Percentiles rank a stretch among this genome's conserved stretches.
Evolutionary conservation across 2,113 vertebrate genomes (phyloP).

Genomic region (Garra rufa): DNA sequence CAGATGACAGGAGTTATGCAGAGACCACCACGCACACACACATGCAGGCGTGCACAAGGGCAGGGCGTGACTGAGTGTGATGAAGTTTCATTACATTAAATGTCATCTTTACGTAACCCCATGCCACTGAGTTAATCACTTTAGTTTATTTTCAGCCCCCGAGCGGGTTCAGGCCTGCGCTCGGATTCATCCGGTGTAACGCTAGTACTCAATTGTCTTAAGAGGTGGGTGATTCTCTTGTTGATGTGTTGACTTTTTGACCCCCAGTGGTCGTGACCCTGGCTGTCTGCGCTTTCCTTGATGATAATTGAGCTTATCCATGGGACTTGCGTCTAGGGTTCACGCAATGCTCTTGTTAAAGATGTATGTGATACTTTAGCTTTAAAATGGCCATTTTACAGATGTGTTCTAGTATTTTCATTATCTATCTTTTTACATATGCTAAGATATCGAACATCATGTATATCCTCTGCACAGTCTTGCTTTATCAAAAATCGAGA

Average conservation of each 20-base stretch:
- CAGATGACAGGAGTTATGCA: conserved; percentile 33
- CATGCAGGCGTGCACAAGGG: neutral
- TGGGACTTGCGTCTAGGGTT: neutral
- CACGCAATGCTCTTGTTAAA: neutral
- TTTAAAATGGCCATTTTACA: neutral
- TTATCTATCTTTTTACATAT: neutral
- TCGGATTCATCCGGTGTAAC: neutral
- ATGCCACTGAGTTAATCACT: conserved; percentile 33
- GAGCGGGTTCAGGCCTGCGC: neutral
- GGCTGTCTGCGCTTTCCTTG: conserved; percentile 14
- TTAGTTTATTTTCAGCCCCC: conserved; percentile 18
- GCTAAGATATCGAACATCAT: neutral
- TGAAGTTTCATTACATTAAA: conserved; percentile 39
- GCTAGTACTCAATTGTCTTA: conserved; percentile 6
- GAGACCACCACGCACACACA: conserved; percentile 21
- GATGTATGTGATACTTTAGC: neutral
- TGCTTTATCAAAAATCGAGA: neutral
- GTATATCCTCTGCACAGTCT: neutral
- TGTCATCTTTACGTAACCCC: conserved; percentile 36
- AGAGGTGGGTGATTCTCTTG: conserved; percentile 16
- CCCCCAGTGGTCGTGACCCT: neutral
- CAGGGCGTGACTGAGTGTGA: neutral
- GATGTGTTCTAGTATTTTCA: neutral
- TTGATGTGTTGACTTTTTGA: conserved; percentile 29
- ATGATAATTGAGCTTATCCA: conserved; percentile 23